phyloP scores from a whole-genome alignment of 2,888 invertebrate genomes.

The Rotaria socialis region DNA sequence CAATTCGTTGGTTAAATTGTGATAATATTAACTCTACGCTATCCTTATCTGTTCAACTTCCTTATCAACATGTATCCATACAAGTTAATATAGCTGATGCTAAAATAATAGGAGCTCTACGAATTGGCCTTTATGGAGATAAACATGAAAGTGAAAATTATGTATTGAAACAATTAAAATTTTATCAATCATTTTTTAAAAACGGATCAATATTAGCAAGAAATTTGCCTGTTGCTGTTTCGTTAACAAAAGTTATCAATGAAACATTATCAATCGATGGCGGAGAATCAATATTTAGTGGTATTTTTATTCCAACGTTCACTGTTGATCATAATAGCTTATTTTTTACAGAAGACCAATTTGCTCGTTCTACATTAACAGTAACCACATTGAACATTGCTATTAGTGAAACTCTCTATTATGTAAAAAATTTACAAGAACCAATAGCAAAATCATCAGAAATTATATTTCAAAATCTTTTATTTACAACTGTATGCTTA shows the following conservation, averaged over 20 bases:
- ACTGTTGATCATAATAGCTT: neutral
- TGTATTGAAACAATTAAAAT: neutral
- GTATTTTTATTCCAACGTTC: slow-evolving; percentile 22
- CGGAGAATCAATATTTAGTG: neutral
- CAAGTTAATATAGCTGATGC: neutral
- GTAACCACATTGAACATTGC: neutral
- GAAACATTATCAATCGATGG: neutral
- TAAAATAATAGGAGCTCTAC: neutral
- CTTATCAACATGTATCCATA: slow-evolving; percentile 29
- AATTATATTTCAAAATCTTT: neutral
- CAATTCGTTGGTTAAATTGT: slow-evolving; percentile 34
- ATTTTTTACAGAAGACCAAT: neutral
- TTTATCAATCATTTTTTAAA: neutral
- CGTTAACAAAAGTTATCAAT: slow-evolving; percentile 8
- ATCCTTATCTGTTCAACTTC: neutral
- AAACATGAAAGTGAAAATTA: neutral
- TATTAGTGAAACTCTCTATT: slow-evolving; percentile 9
- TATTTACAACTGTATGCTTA: neutral
- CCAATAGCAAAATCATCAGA: slow-evolving; percentile 6
- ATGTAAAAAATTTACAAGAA: slow-evolving; percentile 21
- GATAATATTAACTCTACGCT: neutral
- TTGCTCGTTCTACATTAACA: neutral
- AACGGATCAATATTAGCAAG: neutral
- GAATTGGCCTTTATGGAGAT: neutral
- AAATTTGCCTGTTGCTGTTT: neutral